Evolutionary conservation across 2,113 vertebrate genomes (phyloP), one percentile per base, ranked within the genome.

Genomic region (Anarhynchus alexandrinus): DNA sequence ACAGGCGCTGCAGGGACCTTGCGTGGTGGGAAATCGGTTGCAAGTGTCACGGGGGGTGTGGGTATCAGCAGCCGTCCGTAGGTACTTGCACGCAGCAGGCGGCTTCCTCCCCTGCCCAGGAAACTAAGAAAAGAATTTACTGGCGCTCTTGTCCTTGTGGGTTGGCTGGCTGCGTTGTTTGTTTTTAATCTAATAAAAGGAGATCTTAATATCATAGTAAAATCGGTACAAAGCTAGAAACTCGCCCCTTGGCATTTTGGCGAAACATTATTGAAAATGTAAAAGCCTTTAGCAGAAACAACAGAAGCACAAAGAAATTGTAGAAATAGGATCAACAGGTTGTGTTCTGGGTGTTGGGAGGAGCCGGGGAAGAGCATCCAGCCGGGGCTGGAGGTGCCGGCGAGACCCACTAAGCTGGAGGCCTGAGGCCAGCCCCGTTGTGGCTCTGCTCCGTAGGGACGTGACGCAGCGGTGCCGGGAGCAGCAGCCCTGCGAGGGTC

Each of bases 101-200:
- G 3, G 80, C 57, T 87, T 76, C 83, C 49, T 91, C 59, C 62
- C 70, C 58, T 85, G 67, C 82, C 91, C 87, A 43, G 62, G 77
- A 83, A 91, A 59, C 81, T 49, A 36, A 88, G 92, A 79, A 80
- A 94, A 94, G 87, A 93, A 95, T 96, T 96, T 87, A 77, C 91
- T 95, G 94, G 89, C 62, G 1, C 83, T 88, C 82, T 84, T 91
- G 90, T 93, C 71, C 86, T 92, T 95, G 94, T 90, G 95, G 95
- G 95, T 77, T 96, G 96, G 95, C 97, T 95, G 88, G 45, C 96
- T 97, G 66, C 11, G 2, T 89, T 97, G 96, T 96, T 96, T 96
- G 85, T 96, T 96, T 97, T 96, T 96, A 94, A 95, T 97, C 97
- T 95, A 96, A 96, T 96, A 94, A 96, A 96, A 91, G 84, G 73